Base-by-base conservation (phyloP, 2,888 invertebrate genomes). In the Pelosia muscerda region DNA sequence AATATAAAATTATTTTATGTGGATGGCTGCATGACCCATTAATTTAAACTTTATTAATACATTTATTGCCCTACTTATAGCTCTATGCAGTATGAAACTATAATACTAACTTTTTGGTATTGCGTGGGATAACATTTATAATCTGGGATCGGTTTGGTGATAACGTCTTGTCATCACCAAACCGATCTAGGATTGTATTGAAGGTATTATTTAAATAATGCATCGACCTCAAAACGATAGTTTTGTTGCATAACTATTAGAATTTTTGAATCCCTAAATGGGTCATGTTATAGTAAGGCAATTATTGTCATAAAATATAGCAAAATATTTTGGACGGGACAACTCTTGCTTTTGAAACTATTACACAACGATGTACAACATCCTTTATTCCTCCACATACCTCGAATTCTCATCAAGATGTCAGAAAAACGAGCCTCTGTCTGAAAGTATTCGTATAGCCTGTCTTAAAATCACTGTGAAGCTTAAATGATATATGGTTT, bases 381-480 rank as follows among this genome's bases (percentile, higher is more conserved):
- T 23, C 60, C 74, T 42, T 76, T 62, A 71, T 57, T 4, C 22
- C 2, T 19, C 62, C 58, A 65, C 66, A 76, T 69, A 65, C 68
- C 54, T 9, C 56, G 34, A 54, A 74, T 66, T 22, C 65, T 65
- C 69, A 22, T 66, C 49, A 34, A 66, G 68, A 62, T 54, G 71
- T 65, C 71, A 28, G 26, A 26, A 71, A 71, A 66, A 74, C 76
- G 66, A 69, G 54, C 64, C 58, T 19, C 56, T 56, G 71, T 66
- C 25, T 25, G 68, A 73, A 75, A 73, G 63, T 63, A 66, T 66
- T 73, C 31, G 15, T 22, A 22, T 65, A 53, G 31, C 1, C 56
- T 34, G 38, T 38, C 38, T 56, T 19, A 59, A 71, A 76, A 76
- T 78, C 78, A 76, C 68, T 75, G 76, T 25, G 60, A 58, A 34